Evolutionary conservation across 2,888 invertebrate genomes (phyloP).

Genomic region (Melieria picta): DNA sequence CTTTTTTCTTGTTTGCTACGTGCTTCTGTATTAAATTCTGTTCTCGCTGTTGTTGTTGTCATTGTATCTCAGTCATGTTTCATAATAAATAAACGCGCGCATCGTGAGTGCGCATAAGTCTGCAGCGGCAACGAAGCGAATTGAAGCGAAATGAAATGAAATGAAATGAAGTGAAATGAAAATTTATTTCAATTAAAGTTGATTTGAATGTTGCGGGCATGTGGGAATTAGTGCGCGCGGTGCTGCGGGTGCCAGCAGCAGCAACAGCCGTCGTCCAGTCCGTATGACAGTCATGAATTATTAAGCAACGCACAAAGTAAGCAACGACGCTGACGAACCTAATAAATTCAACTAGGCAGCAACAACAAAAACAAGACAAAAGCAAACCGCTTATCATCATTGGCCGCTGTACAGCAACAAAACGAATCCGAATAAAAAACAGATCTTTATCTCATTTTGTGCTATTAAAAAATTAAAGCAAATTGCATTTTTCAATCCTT

Average conservation of each 20-base stretch:
- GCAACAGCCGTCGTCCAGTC: not conserved
- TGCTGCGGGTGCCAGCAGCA: not conserved
- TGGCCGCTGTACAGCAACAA: not conserved
- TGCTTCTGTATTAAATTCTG: too few species aligned
- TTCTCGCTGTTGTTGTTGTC: too few species aligned
- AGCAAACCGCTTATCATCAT: not conserved
- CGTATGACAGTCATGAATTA: not conserved
- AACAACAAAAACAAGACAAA: not conserved
- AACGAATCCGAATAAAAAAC: not conserved
- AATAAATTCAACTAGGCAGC: not conserved
- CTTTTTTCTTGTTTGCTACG: too few species aligned
- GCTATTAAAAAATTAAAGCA: not conserved
- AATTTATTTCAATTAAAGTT: slow-evolving; percentile 61
- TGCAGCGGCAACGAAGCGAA: too few species aligned
- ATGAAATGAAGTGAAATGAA: slow-evolving; percentile 51
- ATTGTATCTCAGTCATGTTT: too few species aligned
- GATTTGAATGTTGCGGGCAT: slow-evolving; percentile 47
- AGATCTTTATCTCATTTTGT: not conserved
- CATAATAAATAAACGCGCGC: too few species aligned
- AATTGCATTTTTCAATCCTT: not conserved
- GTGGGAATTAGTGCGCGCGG: not conserved
- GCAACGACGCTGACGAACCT: not conserved
- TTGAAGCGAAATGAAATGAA: too few species aligned
- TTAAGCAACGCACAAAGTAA: not conserved
- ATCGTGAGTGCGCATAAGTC: too few species aligned